Conservation (phyloP, 2,113 vertebrate genomes). For the Mobula hypostoma region DNA sequence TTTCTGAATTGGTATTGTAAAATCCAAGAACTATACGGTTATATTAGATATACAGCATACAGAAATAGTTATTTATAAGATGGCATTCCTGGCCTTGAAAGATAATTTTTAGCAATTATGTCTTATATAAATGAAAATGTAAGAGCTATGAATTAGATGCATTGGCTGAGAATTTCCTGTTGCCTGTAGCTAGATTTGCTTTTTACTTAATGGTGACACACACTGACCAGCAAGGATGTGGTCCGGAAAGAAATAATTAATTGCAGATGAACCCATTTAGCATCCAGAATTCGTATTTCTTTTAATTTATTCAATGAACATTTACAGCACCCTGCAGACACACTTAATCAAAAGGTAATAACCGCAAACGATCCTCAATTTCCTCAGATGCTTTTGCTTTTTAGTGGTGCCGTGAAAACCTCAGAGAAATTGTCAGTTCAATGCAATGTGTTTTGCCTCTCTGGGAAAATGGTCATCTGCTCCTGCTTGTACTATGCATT, state of each 20-base stretch:
- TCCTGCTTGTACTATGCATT: not conserved
- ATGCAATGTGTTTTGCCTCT: constrained; percentile 1
- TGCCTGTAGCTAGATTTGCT: not conserved
- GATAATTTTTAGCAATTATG: not conserved
- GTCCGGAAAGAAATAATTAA: not conserved
- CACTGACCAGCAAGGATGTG: not conserved
- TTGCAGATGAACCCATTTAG: not conserved
- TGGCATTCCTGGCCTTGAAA: not conserved
- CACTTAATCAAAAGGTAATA: not conserved
- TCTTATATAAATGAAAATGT: not conserved
- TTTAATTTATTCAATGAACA: constrained; percentile 2
- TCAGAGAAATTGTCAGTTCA: not conserved
- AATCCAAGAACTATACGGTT: not conserved
- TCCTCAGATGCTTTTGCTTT: not conserved
- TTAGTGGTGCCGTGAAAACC: not conserved
- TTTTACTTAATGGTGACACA: not conserved
- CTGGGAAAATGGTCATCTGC: not conserved
- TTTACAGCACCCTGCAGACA: not conserved
- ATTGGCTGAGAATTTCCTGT: not conserved
- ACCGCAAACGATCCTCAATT: not conserved
- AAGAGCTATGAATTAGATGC: not conserved
- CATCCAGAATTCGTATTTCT: not conserved
- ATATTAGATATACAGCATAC: not conserved
- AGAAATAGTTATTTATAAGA: not conserved
- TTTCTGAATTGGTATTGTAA: not conserved